phyloP scores from a whole-genome alignment of 2,888 invertebrate species.

The Siphlonurus alternatus region DNA sequence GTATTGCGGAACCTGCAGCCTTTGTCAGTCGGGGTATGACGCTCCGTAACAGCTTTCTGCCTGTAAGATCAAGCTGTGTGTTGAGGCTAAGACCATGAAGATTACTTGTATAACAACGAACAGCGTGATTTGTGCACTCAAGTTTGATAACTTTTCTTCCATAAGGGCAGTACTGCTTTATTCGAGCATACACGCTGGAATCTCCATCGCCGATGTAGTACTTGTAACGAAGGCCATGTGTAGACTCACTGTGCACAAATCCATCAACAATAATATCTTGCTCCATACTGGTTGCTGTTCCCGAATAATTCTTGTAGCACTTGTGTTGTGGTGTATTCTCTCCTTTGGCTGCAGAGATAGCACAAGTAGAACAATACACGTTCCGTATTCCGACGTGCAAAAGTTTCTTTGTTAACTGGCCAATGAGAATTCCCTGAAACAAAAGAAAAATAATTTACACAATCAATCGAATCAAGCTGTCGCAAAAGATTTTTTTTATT shows the following conservation, averaged over 20 bases:
- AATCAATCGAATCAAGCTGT: no score
- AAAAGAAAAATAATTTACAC: background rate
- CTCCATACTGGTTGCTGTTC: constrained; percentile 14
- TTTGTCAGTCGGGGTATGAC: constrained; percentile 2
- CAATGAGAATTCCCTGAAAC: constrained; percentile 11
- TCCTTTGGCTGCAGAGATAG: background rate
- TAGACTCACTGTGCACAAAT: constrained; percentile 11
- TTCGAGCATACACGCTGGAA: constrained; percentile 11
- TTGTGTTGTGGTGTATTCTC: constrained; percentile 5
- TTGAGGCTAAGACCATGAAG: constrained; percentile 4
- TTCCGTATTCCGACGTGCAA: constrained; percentile 11
- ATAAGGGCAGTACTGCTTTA: constrained; percentile 9
- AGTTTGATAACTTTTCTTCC: constrained; percentile 11
- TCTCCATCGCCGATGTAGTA: constrained; percentile 15
- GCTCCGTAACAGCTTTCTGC: no score
- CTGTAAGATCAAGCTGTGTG: background rate
- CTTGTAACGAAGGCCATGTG: constrained; percentile 12
- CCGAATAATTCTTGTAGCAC: constrained; percentile 13
- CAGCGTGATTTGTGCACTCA: background rate
- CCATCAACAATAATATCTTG: constrained; percentile 13
- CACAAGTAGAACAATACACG: constrained; percentile 12
- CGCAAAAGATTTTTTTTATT: no score
- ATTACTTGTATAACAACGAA: constrained; percentile 8
- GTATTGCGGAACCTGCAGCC: constrained; percentile 8
- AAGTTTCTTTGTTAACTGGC: constrained; percentile 10